phyloP scores from a whole-genome alignment of 2,113 vertebrate genomes.

The Podiceps cristatus region DNA sequence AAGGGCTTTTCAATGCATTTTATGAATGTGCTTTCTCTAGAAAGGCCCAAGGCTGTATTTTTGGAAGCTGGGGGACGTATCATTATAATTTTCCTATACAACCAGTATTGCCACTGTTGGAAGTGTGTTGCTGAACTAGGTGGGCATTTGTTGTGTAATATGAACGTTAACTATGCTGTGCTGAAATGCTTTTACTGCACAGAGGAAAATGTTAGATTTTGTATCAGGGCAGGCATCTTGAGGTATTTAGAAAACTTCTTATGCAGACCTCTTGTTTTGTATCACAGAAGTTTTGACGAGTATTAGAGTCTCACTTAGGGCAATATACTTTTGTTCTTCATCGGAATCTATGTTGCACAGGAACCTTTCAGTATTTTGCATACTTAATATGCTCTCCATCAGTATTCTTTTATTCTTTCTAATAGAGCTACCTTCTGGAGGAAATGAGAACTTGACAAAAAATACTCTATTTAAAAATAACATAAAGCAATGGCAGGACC shows the following conservation, averaged over 20 bases:
- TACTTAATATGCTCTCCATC: not conserved
- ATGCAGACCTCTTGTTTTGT: not conserved
- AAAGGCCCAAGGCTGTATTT: not conserved
- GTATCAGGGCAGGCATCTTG: not conserved
- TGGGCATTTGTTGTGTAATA: not conserved
- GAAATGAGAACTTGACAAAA: not conserved
- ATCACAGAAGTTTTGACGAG: not conserved
- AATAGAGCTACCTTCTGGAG: constrained; percentile 12
- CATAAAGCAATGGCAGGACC: constrained; percentile 10
- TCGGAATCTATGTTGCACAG: not conserved
- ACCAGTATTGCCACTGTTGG: fast-evolving
- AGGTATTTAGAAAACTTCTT: not conserved
- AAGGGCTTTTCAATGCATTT: not conserved
- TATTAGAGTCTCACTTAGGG: not conserved
- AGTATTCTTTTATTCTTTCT: not conserved
- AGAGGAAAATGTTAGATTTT: not conserved
- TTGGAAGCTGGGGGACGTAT: not conserved
- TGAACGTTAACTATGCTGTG: fast-evolving
- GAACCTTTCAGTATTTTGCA: not conserved
- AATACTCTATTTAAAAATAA: not conserved
- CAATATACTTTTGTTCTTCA: not conserved
- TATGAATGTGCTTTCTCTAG: not conserved
- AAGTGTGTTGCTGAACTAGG: not conserved
- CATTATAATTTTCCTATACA: not conserved
- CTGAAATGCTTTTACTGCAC: not conserved